Evolutionary conservation across 2,888 invertebrate genomes (phyloP).

Genomic region (Cheilosia grossa): DNA sequence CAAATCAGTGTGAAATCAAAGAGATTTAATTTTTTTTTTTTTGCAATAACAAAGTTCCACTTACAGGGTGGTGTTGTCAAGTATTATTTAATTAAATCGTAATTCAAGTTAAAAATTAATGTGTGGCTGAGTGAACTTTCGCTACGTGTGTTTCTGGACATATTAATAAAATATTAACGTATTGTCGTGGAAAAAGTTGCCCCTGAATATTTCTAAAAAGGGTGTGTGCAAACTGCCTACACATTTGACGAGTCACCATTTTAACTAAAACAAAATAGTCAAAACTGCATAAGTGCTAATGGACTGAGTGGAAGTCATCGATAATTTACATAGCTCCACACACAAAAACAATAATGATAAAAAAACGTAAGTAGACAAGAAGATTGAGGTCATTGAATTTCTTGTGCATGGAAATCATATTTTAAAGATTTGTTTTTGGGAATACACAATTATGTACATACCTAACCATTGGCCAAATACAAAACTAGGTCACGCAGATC

Average conservation of each 20-base stretch:
- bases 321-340: constrained; percentile 20
- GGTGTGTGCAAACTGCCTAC: constrained; percentile 30
- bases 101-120: background rate
- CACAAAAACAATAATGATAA: constrained; percentile 54
- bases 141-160: background rate
- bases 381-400: constrained; percentile 50
- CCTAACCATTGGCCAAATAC: constrained; percentile 4
- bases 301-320: constrained; percentile 19
- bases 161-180: background rate
- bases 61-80: constrained; percentile 26
- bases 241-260: background rate
- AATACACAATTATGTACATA: constrained; percentile 25
- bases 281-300: constrained; percentile 1
- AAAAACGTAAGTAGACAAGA: constrained; percentile 41
- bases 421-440: constrained; percentile 16
- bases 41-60: constrained; percentile 23
- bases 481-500: constrained; percentile 41
- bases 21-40: constrained; percentile 3
- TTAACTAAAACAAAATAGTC: background rate
- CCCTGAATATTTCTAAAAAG: constrained; percentile 1
- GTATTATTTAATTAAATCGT: constrained; percentile 2
- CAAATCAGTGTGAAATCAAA: constrained; percentile 1
- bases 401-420: constrained; percentile 15
- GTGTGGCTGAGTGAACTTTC: no score
- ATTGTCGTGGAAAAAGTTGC: background rate